Percentiles rank a stretch among this genome's conserved stretches.
Evolutionary conservation across 2,888 invertebrate genomes (phyloP).

Genomic region (Zelleria hepariella): DNA sequence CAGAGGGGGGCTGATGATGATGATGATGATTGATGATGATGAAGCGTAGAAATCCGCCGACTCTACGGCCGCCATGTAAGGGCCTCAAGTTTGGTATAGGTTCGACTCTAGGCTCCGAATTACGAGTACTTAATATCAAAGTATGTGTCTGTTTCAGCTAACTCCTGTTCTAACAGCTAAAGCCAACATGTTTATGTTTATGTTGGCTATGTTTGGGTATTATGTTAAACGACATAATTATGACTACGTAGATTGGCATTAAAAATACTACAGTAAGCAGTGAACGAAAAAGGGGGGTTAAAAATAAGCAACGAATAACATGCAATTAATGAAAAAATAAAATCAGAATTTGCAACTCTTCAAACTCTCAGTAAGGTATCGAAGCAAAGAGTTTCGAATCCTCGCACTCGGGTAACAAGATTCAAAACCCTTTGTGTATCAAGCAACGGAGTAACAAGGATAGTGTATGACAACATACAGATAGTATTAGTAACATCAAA

Average conservation of each 20-base stretch:
- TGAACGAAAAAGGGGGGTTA: neutral
- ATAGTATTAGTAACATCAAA: conserved; percentile 49
- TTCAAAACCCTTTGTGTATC: neutral
- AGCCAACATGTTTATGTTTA: too few relatives aligned
- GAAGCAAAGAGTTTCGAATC: neutral
- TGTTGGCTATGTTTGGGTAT: too few relatives aligned
- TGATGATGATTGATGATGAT: too few relatives aligned
- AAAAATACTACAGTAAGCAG: neutral
- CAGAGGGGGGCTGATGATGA: too few relatives aligned
- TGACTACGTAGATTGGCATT: neutral
- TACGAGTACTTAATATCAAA: too few relatives aligned
- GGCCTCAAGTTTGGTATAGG: too few relatives aligned
- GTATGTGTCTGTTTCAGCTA: too few relatives aligned
- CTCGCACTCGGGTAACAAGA: neutral
- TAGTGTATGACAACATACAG: neutral
- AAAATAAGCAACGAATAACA: neutral
- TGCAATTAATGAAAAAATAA: neutral
- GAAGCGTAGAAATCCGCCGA: too few relatives aligned
- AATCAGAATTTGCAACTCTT: neutral
- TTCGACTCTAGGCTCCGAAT: too few relatives aligned
- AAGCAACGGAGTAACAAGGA: neutral
- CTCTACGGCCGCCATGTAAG: too few relatives aligned
- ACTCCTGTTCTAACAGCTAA: too few relatives aligned
- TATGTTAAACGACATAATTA: too few relatives aligned
- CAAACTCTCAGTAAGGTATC: neutral